A percentile compares a stretch with the other conserved stretches of the same genome.
Evolutionary conservation across 2,888 invertebrate genomes (phyloP).

Genomic region (Helobdella robusta): DNA sequence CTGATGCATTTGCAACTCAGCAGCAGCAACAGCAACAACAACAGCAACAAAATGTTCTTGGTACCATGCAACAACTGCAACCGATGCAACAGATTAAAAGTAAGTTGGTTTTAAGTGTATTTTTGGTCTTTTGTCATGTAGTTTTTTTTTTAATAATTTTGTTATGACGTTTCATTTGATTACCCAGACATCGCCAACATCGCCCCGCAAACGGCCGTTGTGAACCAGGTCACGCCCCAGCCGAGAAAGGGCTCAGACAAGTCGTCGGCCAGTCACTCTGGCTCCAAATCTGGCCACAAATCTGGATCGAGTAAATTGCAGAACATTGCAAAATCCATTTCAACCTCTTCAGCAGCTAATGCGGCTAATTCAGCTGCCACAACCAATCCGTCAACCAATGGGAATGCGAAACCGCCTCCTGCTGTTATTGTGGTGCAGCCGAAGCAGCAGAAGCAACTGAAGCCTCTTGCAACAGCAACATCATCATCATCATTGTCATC

Average conservation of each 20-base stretch:
- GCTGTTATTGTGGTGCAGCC: constrained; percentile 15
- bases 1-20: constrained; percentile 34
- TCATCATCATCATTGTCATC: background rate
- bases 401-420: background rate
- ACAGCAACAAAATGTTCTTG: too few species aligned
- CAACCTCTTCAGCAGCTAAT: background rate
- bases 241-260: constrained; percentile 11
- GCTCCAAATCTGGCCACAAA: constrained; percentile 13
- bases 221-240: constrained; percentile 9
- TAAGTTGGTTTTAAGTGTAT: background rate
- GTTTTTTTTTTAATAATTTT: background rate
- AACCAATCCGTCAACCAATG: background rate
- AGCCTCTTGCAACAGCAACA: background rate
- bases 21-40: too few species aligned
- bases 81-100: constrained; percentile 23
- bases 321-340: constrained; percentile 16
- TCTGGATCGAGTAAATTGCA: constrained; percentile 16
- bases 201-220: constrained; percentile 28
- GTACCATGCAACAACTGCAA: constrained; percentile 26
- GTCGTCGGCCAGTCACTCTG: background rate
- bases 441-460: background rate
- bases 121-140: background rate
- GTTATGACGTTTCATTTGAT: background rate
- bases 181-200: constrained; percentile 30
- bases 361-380: background rate